Base-by-base conservation (phyloP, 2,888 invertebrate species). In the Zhuqinia jingwanae region DNA sequence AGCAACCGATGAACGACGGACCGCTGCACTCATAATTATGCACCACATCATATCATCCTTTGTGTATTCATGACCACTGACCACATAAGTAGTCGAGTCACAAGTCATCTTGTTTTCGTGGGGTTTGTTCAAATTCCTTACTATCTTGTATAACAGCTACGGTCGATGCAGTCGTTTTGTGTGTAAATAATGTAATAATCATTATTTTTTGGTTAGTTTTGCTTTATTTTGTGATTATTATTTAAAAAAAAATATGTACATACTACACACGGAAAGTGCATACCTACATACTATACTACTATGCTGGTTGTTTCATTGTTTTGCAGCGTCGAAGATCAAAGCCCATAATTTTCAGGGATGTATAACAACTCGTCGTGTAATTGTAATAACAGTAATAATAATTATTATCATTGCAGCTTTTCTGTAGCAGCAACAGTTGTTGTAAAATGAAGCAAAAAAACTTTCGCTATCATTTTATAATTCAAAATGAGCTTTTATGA, bases 381-480 rank as follows among this genome's bases (percentile, higher is more conserved):
- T 13, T 1, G 17, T 56, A 20, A 53, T n/a, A 36, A 8, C 53
- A 63, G 17, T 17, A 0, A n/a, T 63, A 30, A 58, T 58, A 63
- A 63, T 17, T 36, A 70, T 50, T 50, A 17, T 22, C 22, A 58
- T 58, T 70, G 27, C 22, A 22, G 42, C 68, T 42, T 70, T 70
- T 22, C 47, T n/a, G 47, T 11, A 58, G 25, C 42, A 60, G 45
- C n/a, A 76, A 36, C 10, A 13, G n/a, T 11, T 30, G 50, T 47
- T 47, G 50, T 70, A 22, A 20, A 47, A 70, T 15, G n/a, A 47
- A 25, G n/a, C 47, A 47, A 8, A 30, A 17, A 56, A 84, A 84
- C 83, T 84, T 84, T 84, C 83, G 68, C 83, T 84, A 84, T 84
- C 76, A 68, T 82, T 70, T 11, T n/a, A n/a, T 56, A 36, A 56